These are phyloP conservation scores for Trichacis sp. DNA, from an alignment of 2,888 invertebrate species.

Conservation along the genomic window DNA sequence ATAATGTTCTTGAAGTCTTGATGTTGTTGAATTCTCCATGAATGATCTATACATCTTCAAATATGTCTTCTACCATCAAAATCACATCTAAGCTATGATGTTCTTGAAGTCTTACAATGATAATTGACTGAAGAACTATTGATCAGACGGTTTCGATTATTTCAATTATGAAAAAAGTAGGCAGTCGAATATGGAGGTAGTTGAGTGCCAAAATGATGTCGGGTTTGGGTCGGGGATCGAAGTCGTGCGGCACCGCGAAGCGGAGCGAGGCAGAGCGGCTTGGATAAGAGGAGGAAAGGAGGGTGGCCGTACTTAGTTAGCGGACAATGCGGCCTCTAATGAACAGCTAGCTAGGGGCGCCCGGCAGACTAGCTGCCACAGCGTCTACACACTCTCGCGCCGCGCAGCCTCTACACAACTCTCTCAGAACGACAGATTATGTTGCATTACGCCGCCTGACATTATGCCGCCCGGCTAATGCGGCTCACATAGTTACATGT, in stretches of 20 bases:
- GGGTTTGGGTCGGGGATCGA: slow-evolving; percentile 16
- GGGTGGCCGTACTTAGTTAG: slow-evolving; percentile 67
- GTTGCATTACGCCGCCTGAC: slow-evolving; percentile 55
- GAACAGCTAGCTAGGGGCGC: slow-evolving; percentile 66
- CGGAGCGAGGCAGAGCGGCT: too few relatives aligned
- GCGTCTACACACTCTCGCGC: too few relatives aligned
- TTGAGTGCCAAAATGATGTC: background rate
- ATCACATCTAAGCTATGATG: too few relatives aligned
- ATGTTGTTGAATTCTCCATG: too few relatives aligned
- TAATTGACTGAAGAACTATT: too few relatives aligned
- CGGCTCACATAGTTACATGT: slow-evolving; percentile 43
- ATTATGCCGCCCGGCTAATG: slow-evolving; percentile 50
- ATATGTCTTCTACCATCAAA: too few relatives aligned
- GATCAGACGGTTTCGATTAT: too few relatives aligned
- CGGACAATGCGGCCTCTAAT: slow-evolving; percentile 69
- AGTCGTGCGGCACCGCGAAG: slow-evolving; percentile 33
- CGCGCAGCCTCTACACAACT: slow-evolving; percentile 42
- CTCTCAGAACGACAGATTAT: slow-evolving; percentile 64
- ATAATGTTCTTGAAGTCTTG: too few relatives aligned
- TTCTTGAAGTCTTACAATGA: too few relatives aligned
- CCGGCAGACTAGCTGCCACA: slow-evolving; percentile 55
- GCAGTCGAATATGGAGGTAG: too few relatives aligned
- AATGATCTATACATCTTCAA: too few relatives aligned
- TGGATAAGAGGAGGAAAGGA: slow-evolving; percentile 40
- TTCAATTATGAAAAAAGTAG: too few relatives aligned